Evolutionary conservation across 2,113 vertebrate species (phyloP).

Genomic region (Paramisgurnus dabryanus): DNA sequence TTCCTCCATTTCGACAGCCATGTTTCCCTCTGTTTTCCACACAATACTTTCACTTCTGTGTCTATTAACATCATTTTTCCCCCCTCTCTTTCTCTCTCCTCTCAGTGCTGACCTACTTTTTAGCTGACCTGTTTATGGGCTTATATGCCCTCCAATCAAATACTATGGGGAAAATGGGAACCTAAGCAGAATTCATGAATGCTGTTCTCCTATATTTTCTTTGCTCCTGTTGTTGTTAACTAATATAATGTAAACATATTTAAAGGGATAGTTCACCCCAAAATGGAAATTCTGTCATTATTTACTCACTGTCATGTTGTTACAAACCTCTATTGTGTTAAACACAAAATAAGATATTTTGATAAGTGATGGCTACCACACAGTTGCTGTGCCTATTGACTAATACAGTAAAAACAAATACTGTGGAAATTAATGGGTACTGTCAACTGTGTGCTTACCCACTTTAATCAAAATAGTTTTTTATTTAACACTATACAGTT

Average conservation of each 20-base stretch:
- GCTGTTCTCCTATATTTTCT: constrained; percentile 8
- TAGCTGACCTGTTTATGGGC: constrained; percentile 72
- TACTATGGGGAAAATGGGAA: constrained; percentile 49
- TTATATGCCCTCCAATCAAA: constrained; percentile 52
- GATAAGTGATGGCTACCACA: too few relatives aligned
- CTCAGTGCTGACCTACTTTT: constrained; percentile 74
- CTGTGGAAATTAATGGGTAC: too few relatives aligned
- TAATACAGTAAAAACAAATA: too few relatives aligned
- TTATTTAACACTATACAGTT: constrained; percentile 48
- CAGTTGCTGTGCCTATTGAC: too few relatives aligned
- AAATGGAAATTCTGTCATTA: too few relatives aligned
- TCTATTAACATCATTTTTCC: not conserved
- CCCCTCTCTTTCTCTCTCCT: constrained; percentile 37
- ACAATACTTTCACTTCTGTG: constrained; percentile 18
- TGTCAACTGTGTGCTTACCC: constrained; percentile 3
- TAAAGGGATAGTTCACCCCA: too few relatives aligned
- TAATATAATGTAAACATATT: not conserved
- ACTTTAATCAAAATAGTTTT: not conserved
- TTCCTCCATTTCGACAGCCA: constrained; percentile 37
- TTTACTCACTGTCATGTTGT: too few relatives aligned
- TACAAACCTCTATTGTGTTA: too few relatives aligned
- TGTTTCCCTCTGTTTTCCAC: constrained; percentile 18
- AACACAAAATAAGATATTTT: too few relatives aligned
- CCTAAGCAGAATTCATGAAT: constrained; percentile 48
- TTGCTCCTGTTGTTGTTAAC: constrained; percentile 14